These are phyloP conservation scores for Spizaetus ornatus DNA, from an alignment of 2,113 vertebrate genomes.

Conservation along the genomic window DNA sequence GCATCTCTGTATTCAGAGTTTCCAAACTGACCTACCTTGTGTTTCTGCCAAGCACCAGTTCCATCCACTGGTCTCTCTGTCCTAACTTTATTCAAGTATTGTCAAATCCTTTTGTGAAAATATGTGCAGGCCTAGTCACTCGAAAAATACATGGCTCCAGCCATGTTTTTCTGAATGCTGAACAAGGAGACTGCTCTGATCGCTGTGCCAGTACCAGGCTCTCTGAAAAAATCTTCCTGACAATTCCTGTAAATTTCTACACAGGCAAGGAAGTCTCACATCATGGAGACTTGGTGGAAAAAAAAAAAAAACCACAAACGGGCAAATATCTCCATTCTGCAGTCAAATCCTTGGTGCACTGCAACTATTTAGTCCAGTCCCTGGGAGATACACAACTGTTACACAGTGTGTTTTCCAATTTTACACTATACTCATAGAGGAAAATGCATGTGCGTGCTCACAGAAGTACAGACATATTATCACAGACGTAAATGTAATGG, in stretches of 20 bases:
- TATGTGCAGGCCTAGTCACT: not conserved
- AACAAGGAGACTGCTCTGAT: not conserved
- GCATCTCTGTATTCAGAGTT: not conserved
- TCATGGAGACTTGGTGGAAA: not conserved
- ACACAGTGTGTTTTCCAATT: not conserved
- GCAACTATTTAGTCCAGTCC: not conserved
- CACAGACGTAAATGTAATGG: rapidly evolving
- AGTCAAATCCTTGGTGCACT: not conserved
- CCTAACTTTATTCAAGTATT: not conserved
- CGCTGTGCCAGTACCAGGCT: not conserved
- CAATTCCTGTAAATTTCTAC: not conserved
- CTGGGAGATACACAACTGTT: not conserved
- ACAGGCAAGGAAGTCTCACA: not conserved
- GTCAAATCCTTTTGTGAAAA: not conserved
- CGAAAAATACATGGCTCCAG: not conserved
- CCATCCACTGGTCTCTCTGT: not conserved
- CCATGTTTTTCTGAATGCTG: not conserved
- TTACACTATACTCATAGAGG: not conserved
- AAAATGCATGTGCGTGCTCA: not conserved
- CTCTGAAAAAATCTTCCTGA: not conserved
- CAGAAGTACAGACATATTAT: not conserved
- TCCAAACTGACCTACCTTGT: not conserved
- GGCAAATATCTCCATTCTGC: not conserved
- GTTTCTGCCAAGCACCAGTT: not conserved
- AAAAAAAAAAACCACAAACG: not conserved